Conservation (phyloP, 2,888 invertebrate genomes). For the Chouioia cunea region DNA sequence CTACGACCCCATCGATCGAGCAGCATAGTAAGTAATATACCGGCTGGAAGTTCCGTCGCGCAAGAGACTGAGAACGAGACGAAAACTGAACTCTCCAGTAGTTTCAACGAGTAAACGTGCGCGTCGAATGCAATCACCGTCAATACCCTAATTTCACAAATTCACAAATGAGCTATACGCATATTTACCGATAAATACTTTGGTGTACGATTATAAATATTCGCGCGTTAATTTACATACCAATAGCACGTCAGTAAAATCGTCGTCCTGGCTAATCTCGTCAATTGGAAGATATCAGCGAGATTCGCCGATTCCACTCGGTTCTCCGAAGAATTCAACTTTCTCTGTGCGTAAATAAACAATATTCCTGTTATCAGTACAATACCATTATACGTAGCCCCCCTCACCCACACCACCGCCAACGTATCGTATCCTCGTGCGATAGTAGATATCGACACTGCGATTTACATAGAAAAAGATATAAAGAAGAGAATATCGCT, state of each 20-base stretch:
- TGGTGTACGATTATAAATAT: conserved; percentile 29
- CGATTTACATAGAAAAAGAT: no score
- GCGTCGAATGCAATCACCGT: conserved; percentile 88
- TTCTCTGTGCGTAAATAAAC: conserved; percentile 58
- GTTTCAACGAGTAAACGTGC: conserved; percentile 87
- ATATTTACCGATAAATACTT: conserved; percentile 12
- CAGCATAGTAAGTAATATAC: conserved; percentile 80
- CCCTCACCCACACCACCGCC: no score
- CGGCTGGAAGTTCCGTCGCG: conserved; percentile 87
- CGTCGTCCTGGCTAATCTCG: conserved; percentile 68
- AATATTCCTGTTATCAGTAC: neutral
- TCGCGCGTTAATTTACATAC: no score
- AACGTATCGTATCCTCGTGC: no score
- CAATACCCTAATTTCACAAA: conserved; percentile 72
- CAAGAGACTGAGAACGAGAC: conserved; percentile 87
- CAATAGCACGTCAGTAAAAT: conserved; percentile 63
- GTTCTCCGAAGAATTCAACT: conserved; percentile 57
- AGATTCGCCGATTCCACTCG: conserved; percentile 63
- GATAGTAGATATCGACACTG: no score
- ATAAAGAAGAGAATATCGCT: no score
- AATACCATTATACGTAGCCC: no score
- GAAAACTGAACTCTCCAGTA: conserved; percentile 84
- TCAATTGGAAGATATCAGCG: conserved; percentile 69
- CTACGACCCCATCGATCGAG: conserved; percentile 86
- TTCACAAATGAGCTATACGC: conserved; percentile 7